Conservation (phyloP, 1,140 invertebrate genomes). For the Contarinia nasturtii region DNA sequence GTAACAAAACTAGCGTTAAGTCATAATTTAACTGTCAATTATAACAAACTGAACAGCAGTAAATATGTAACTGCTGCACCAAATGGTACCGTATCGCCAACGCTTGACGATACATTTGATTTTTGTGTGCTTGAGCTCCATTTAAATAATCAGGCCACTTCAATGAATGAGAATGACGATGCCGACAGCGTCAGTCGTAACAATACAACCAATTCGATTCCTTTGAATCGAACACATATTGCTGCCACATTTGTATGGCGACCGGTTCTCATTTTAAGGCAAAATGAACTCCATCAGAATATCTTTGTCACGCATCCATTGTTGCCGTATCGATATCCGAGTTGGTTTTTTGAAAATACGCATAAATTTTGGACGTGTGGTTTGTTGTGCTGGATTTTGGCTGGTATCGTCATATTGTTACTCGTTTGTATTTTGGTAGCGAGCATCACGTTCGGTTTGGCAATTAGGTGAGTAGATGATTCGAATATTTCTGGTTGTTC, state of each 20-base stretch:
- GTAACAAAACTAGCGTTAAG: conserved; percentile 4
- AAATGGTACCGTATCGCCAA: background rate
- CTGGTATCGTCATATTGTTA: conserved; percentile 13
- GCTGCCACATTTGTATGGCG: conserved; percentile 10
- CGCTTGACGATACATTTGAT: background rate
- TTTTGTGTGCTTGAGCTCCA: no score
- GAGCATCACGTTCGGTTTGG: conserved; percentile 16
- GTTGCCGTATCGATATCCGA: conserved; percentile 16
- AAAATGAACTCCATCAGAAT: conserved; percentile 7
- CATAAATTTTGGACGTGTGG: conserved; percentile 19
- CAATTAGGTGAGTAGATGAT: conserved; percentile 14
- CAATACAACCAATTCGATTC: background rate
- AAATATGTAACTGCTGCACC: background rate
- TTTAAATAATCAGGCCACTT: background rate
- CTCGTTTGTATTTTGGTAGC: conserved; percentile 15
- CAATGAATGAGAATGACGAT: background rate
- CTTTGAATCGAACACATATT: conserved; percentile 1
- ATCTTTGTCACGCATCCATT: conserved; percentile 18
- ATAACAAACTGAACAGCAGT: conserved; percentile 2
- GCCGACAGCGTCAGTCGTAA: background rate
- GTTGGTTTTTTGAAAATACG: conserved; percentile 18
- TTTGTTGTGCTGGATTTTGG: conserved; percentile 20
- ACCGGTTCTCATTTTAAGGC: conserved; percentile 18
- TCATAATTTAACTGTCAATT: no score
- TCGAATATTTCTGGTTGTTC: no score